Evolutionary conservation across 2,113 vertebrate genomes (phyloP), one percentile per base, ranked within the genome.

Genomic region (Heterochromis multidens): DNA sequence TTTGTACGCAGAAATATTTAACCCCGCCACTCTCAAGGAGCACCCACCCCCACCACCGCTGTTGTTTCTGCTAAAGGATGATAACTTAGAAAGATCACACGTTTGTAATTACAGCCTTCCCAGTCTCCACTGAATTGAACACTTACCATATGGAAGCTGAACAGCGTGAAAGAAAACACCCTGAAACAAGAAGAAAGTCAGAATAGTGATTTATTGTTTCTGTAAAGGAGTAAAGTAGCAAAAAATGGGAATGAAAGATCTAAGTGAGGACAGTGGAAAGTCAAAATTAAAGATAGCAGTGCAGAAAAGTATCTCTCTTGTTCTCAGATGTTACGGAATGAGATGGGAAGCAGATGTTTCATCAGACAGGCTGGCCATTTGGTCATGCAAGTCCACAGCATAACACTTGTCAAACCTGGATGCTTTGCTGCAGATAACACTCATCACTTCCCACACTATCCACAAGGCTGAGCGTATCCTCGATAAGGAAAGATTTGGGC

Each of bases 291-390:
- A 84, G 77, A 91, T 81, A 43, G 89, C 85, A 9, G 65, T 0
- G 11, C 80, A 52, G 79, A 85, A 85, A 92, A 85, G 59, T 65
- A 52, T 88, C 77, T 87, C 23, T 67, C 33, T 86, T 61, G 0
- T 11, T 60, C 9, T 90, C 63, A 76, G 90, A 88, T 89, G 87
- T 92, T 85, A 81, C 82, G 63, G 80, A 46, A 21, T 12, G 65
- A 93, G 92, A 94, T 87, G 82, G 72, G 88, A 92, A 93, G 83
- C 90, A 95, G 94, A 95, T 93, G 93, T 92, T 88, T 83, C n/a
- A 4, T 76, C 52, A 31, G 72, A 87, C 83, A 74, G 82, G 12
- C 56, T 5, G 77, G 87, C 67, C 80, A n/a, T 87, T 89, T 89
- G 83, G 90, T 91, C 93, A 91, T 77, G 72, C 13, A 49, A 82